Evolutionary conservation across 2,888 invertebrate genomes (phyloP).

Genomic region (Ptilodon capucinus): DNA sequence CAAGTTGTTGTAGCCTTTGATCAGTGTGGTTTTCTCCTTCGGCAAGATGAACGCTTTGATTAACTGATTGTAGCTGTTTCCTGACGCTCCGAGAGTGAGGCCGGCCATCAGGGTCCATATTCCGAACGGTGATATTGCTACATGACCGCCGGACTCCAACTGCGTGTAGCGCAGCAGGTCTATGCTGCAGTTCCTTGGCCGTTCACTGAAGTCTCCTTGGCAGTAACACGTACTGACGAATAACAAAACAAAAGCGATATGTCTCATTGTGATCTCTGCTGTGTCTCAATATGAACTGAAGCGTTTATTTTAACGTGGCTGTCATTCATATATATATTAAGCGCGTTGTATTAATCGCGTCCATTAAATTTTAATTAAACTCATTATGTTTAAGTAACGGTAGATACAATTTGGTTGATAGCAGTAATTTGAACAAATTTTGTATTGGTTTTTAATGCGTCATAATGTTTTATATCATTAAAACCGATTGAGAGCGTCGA

Average conservation of each 20-base stretch:
- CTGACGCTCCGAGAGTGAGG: slow-evolving; percentile 65
- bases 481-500: slow-evolving; percentile 23
- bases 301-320: slow-evolving; percentile 51
- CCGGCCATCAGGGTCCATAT: slow-evolving; percentile 77
- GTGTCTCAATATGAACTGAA: slow-evolving; percentile 53
- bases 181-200: slow-evolving; percentile 71
- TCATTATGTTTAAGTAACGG: neutral
- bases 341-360: slow-evolving; percentile 16
- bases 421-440: neutral
- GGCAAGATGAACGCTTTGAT: slow-evolving; percentile 63
- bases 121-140: slow-evolving; percentile 75
- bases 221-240: slow-evolving; percentile 53
- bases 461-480: too few relatives aligned
- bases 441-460: slow-evolving; percentile 4
- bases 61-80: slow-evolving; percentile 58
- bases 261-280: slow-evolving; percentile 55
- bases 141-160: slow-evolving; percentile 60
- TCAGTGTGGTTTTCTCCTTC: slow-evolving; percentile 41
- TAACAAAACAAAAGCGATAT: slow-evolving; percentile 44
- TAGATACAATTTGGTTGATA: neutral
- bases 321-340: slow-evolving; percentile 50
- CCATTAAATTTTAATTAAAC: slow-evolving; percentile 11
- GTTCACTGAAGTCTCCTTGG: slow-evolving; percentile 60
- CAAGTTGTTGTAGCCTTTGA: slow-evolving; percentile 57
- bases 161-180: slow-evolving; percentile 69